These are phyloP conservation scores for Choristoneura fumiferana DNA, from an alignment of 1,140 invertebrate genomes.

Conservation along the genomic window DNA sequence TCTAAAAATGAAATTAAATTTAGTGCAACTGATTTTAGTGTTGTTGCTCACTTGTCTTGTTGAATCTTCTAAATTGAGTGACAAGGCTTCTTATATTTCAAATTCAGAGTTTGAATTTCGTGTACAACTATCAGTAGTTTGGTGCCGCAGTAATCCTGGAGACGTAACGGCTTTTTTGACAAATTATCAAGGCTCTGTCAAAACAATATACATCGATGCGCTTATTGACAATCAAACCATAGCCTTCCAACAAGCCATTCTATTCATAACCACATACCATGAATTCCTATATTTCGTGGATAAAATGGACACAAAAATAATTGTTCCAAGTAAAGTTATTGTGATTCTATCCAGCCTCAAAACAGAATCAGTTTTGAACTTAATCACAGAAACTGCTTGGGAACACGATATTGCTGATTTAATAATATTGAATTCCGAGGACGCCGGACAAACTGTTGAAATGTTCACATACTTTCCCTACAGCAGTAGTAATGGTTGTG, in stretches of 20 bases:
- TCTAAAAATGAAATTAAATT: too few species aligned
- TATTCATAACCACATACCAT: slow-evolving; percentile 30
- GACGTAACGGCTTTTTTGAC: slow-evolving; percentile 29
- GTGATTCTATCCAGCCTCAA: background rate
- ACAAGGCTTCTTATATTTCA: background rate
- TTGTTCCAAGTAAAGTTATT: background rate
- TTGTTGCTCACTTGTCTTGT: too few species aligned
- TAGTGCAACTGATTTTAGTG: too few species aligned
- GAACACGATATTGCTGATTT: slow-evolving; percentile 3
- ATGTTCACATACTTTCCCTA: slow-evolving; percentile 47
- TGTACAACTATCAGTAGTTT: slow-evolving; percentile 30
- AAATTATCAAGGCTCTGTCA: slow-evolving; percentile 28
- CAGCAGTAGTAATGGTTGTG: slow-evolving; percentile 33
- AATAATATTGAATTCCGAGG: background rate
- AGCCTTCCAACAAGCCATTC: slow-evolving; percentile 38
- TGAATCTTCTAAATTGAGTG: background rate
- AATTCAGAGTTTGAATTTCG: background rate
- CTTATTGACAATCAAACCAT: slow-evolving; percentile 25
- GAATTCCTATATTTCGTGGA: background rate
- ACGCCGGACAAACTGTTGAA: background rate
- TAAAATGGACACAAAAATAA: background rate
- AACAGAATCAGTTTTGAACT: background rate
- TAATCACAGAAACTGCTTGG: background rate
- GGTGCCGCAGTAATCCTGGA: slow-evolving; percentile 24
- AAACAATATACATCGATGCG: slow-evolving; percentile 23